Percentiles rank a stretch among this genome's conserved stretches.
These are phyloP conservation scores for Pseudanteris insignis DNA, from an alignment of 2,888 invertebrate genomes.

Conservation along the genomic window DNA sequence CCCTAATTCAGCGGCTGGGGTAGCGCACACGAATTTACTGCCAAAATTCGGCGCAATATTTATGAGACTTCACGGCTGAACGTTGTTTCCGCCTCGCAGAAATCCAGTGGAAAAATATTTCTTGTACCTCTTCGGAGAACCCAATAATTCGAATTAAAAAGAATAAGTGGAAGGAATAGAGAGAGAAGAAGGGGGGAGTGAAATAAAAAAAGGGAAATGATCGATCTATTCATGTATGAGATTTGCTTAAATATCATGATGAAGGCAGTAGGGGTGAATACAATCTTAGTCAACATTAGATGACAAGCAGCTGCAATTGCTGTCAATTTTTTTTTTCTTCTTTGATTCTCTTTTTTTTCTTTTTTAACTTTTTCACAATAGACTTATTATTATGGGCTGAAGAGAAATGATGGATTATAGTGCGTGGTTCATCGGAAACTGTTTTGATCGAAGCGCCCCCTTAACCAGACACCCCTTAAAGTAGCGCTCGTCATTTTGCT, in stretches of 20 bases:
- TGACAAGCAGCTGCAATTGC: constrained; percentile 31
- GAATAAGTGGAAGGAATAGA: no score
- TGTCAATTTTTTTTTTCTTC: constrained; percentile 13
- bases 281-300: no score
- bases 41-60: constrained; percentile 18
- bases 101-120: no score
- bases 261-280: no score
- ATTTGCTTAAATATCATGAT: no score
- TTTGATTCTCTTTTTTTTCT: no score
- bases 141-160: no score
- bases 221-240: no score
- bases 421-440: constrained; percentile 15
- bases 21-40: constrained; percentile 18
- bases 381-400: constrained; percentile 1
- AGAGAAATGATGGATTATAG: constrained; percentile 28
- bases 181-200: no score
- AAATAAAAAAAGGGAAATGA: no score
- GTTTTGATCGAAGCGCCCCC: constrained; percentile 21
- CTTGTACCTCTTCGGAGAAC: no score
- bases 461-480: constrained; percentile 17
- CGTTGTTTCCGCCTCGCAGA: no score
- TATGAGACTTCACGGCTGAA: constrained; percentile 29
- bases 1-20: constrained; percentile 31
- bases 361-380: constrained; percentile 10
- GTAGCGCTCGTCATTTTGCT: constrained; percentile 19